These are phyloP conservation scores for Schizothorax lantsangensis DNA, from an alignment of 2,797 vertebrate genomes.

Conservation along the genomic window DNA sequence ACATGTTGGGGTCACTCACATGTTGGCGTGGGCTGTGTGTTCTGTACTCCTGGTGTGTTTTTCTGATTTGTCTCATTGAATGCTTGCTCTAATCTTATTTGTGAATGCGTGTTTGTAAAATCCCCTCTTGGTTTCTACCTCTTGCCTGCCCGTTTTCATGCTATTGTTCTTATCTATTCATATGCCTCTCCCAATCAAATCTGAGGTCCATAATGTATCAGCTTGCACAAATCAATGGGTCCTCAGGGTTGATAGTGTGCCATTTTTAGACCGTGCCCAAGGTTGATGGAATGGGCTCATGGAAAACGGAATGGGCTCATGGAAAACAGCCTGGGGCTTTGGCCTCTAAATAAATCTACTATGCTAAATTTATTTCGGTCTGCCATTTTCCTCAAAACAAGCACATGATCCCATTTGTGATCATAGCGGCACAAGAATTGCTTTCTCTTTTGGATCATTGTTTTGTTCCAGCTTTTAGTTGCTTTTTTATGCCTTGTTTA, in stretches of 20 bases:
- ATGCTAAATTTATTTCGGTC: not conserved
- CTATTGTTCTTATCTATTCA: not conserved
- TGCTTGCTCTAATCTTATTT: constrained; percentile 34
- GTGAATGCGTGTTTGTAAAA: constrained; percentile 3
- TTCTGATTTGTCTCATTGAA: constrained; percentile 36
- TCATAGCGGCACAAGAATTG: not conserved
- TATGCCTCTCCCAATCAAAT: constrained; percentile 2
- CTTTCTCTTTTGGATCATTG: not conserved
- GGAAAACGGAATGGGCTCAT: constrained; percentile 5
- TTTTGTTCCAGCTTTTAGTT: constrained; percentile 7
- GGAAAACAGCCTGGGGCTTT: constrained; percentile 16
- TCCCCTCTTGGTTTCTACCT: constrained; percentile 3
- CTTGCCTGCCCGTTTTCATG: not conserved
- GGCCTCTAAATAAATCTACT: not conserved
- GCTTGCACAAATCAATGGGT: not conserved
- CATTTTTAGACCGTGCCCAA: constrained; percentile 3
- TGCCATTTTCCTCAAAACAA: constrained; percentile 22
- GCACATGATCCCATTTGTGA: constrained; percentile 1
- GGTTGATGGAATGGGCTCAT: not conserved
- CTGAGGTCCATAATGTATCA: not conserved
- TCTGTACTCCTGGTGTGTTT: constrained; percentile 56
- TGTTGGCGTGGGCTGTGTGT: constrained; percentile 64
- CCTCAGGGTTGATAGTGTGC: constrained; percentile 4
- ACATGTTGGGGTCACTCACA: constrained; percentile 42
- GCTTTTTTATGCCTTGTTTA: constrained; percentile 5